Evolutionary conservation across 2,888 invertebrate species (phyloP).

Genomic region (Tinea semifulvella): DNA sequence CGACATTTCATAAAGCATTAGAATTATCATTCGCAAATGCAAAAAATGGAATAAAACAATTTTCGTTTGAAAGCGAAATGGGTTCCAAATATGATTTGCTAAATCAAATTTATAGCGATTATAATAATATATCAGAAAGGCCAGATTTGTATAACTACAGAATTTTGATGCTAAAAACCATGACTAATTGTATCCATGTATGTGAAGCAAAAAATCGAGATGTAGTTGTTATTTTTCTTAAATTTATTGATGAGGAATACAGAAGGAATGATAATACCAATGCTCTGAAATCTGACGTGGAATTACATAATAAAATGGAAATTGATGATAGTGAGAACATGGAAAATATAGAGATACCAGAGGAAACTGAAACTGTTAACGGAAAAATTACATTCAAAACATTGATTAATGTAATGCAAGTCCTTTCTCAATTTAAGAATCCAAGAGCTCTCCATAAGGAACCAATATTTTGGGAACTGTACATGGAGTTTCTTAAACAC

Average conservation of each 20-base stretch:
- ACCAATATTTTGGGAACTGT: constrained; percentile 76
- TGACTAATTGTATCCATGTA: constrained; percentile 76
- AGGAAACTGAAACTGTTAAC: constrained; percentile 37
- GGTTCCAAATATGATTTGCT: constrained; percentile 35
- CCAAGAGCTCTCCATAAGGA: constrained; percentile 83
- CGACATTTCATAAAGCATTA: constrained; percentile 70
- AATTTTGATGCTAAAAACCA: constrained; percentile 81
- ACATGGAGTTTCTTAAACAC: constrained; percentile 81
- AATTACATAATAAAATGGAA: constrained; percentile 51
- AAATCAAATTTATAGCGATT: constrained; percentile 40
- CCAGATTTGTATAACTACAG: constrained; percentile 81
- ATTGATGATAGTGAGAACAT: constrained; percentile 35
- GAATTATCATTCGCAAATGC: constrained; percentile 57
- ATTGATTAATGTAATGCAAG: constrained; percentile 73
- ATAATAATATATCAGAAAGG: constrained; percentile 58
- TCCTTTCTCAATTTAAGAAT: constrained; percentile 82
- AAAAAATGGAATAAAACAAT: constrained; percentile 39
- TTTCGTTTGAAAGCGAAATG: constrained; percentile 43
- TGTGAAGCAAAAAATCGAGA: constrained; percentile 85
- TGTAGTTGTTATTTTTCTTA: constrained; percentile 80
- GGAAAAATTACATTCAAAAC: constrained; percentile 58
- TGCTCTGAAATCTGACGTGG: constrained; percentile 66
- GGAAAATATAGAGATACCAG: constrained; percentile 35
- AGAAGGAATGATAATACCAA: constrained; percentile 41
- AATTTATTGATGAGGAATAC: constrained; percentile 76